A percentile compares a stretch with the other conserved stretches of the same genome.
phyloP scores from a whole-genome alignment of 2,888 invertebrate species.

The Kuschelorhynchus macadamiae region DNA sequence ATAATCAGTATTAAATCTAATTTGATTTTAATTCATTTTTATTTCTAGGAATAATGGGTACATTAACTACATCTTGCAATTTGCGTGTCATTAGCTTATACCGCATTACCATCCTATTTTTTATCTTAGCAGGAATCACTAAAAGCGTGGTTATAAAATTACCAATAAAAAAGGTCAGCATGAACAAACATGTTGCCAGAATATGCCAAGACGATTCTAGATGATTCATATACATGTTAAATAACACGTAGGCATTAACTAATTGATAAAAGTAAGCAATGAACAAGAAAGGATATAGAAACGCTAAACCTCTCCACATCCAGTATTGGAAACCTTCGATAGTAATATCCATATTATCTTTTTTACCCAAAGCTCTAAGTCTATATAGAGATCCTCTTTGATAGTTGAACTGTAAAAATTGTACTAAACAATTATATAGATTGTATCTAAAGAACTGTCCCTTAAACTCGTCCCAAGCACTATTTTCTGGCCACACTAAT shows the following conservation, averaged over 20 bases:
- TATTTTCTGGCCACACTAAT: conserved; percentile 96
- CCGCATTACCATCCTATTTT: conserved; percentile 53
- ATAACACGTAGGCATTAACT: conserved; percentile 93
- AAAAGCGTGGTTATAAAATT: conserved; percentile 89
- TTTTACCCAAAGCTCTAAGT: conserved; percentile 89
- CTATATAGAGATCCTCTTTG: conserved; percentile 79
- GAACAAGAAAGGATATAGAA: conserved; percentile 95
- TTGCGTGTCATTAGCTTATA: conserved; percentile 54
- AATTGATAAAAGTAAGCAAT: conserved; percentile 94
- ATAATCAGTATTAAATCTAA: no score
- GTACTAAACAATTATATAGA: conserved; percentile 86
- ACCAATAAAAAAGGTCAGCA: conserved; percentile 89
- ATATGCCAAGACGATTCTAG: conserved; percentile 95
- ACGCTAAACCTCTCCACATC: conserved; percentile 99
- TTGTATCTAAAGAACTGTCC: conserved; percentile 91
- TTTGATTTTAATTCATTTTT: neutral
- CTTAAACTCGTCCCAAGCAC: conserved; percentile 90
- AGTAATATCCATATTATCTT: conserved; percentile 99
- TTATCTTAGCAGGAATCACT: conserved; percentile 89
- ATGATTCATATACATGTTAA: conserved; percentile 77
- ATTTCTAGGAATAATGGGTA: neutral
- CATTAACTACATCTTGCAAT: conserved; percentile 49
- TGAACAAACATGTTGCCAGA: conserved; percentile 84
- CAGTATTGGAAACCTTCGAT: conserved; percentile 99
- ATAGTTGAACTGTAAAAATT: conserved; percentile 75